Base-by-base conservation (phyloP, 2,888 invertebrate species). In the Mermis nigrescens region DNA sequence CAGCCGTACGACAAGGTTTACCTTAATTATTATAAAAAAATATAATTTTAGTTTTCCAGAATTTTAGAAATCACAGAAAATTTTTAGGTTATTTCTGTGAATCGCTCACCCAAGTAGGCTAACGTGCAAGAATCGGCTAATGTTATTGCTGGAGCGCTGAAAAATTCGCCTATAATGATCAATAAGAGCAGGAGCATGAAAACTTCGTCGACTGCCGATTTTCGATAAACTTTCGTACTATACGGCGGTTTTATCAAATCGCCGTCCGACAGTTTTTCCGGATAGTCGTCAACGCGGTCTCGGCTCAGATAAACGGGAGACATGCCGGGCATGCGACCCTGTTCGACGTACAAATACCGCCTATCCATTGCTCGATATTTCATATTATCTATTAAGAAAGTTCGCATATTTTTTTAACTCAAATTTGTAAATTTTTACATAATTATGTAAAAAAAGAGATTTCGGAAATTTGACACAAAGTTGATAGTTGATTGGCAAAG, bases 101-200 rank as follows among this genome's bases (percentile, higher is more conserved):
- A 24, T 27, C 12, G 54, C n/a, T 56, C 24, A 32, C 57, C 57
- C 26, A 57, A 28, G 22, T 46, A 46, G 26, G 22, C 28, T 26
- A 57, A 28, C 4, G 57, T 57, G 52, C 57, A 57, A 4, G 53
- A 86, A 74, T 90, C 90, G 0, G 92, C 94, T 57, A 95, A 78
- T 0, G 92, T 90, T 65, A 94, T 75, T 45, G 92, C 90, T 0
- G 94, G 94, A 0, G 92, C 89, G 68, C 87, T 86, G 76, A 95
- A 92, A 78, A 95, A 95, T 77, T 98, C 98, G 0, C 95, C 95
- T 59, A 95, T 84, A 31, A 92, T 82, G 19, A 98, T 87, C 58
- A 98, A 80, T 53, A 98, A 78, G 58, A 95, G 78, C 46, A 98
- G 79, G 45, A 95, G 80, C 76, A 95, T 89, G 79, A 98, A 98